A percentile compares a stretch with the other conserved stretches of the same genome.
These are phyloP conservation scores for Caenorhabditis parvicauda DNA, from an alignment of 2,888 invertebrate species.

Conservation along the genomic window DNA sequence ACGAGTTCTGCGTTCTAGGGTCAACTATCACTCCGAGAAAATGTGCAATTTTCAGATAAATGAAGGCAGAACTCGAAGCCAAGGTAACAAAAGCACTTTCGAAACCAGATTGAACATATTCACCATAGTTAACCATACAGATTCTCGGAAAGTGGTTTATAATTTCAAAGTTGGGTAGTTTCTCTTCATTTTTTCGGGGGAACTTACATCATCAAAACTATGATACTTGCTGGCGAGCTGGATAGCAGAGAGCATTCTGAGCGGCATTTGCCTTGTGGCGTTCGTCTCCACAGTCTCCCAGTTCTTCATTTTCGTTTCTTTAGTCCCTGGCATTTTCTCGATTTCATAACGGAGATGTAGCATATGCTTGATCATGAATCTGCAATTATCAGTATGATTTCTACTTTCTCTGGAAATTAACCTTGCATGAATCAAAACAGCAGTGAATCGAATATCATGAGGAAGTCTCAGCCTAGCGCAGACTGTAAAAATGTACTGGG, in stretches of 20 bases:
- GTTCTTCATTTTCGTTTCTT: conserved; percentile 17
- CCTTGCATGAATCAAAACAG: conserved; percentile 27
- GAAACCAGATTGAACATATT: too few relatives aligned
- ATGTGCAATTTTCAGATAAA: too few relatives aligned
- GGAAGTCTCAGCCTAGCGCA: conserved; percentile 54
- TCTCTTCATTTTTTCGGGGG: too few relatives aligned
- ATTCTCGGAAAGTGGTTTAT: too few relatives aligned
- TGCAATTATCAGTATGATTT: conserved; percentile 11
- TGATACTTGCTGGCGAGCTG: conserved; percentile 66
- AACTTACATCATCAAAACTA: conserved; percentile 63
- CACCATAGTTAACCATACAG: too few relatives aligned
- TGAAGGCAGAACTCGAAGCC: background rate
- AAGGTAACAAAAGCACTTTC: background rate
- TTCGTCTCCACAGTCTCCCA: conserved; percentile 53
- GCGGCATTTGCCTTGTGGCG: conserved; percentile 60
- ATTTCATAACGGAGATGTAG: conserved; percentile 25
- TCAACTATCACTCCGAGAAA: too few relatives aligned
- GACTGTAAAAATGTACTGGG: conserved; percentile 57
- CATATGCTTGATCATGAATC: conserved; percentile 41
- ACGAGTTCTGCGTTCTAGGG: too few relatives aligned
- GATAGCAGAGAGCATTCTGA: conserved; percentile 64
- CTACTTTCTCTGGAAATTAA: background rate
- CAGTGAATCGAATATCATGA: conserved; percentile 49
- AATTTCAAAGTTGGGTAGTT: too few relatives aligned
- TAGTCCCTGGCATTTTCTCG: conserved; percentile 10